Percentiles rank a stretch among this genome's conserved stretches.
phyloP scores from a whole-genome alignment of 2,797 vertebrate genomes.

The Alauda arvensis region DNA sequence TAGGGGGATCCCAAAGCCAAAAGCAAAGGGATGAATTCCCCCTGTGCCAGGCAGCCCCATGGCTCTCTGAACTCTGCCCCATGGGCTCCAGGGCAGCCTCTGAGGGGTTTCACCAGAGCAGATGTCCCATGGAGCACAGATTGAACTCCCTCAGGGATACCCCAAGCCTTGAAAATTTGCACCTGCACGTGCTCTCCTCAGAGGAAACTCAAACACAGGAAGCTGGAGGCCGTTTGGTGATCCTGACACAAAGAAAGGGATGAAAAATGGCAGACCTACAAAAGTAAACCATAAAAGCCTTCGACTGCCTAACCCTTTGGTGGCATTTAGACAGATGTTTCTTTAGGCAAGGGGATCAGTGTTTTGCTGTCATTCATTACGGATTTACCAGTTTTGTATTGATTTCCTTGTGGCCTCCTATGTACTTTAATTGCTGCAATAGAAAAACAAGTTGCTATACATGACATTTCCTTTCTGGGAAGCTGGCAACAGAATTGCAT shows the following conservation, averaged over 20 bases:
- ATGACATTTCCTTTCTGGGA: constrained; percentile 68
- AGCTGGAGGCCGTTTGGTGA: not conserved
- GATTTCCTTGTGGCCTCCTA: constrained; percentile 66
- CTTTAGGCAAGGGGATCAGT: constrained; percentile 62
- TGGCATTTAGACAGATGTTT: constrained; percentile 46
- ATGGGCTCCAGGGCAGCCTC: not conserved
- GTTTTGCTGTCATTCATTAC: constrained; percentile 69
- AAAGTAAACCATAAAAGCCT: constrained; percentile 4
- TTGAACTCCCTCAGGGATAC: not conserved
- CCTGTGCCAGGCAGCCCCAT: not conserved
- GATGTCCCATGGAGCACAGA: not conserved
- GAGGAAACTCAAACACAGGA: not conserved
- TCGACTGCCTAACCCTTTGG: constrained; percentile 9
- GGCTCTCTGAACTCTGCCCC: not conserved
- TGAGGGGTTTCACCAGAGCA: not conserved
- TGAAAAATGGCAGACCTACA: not conserved
- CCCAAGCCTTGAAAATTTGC: not conserved
- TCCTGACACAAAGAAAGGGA: not conserved
- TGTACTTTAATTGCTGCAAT: constrained; percentile 69
- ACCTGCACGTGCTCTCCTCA: not conserved
- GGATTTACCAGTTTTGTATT: constrained; percentile 66
- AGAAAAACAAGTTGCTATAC: constrained; percentile 70
- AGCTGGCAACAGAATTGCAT: constrained; percentile 56
- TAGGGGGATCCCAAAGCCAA: not conserved
- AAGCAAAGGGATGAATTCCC: not conserved